Base-by-base conservation (phyloP, 2,113 vertebrate genomes). In the Xiphophorus maculatus region DNA sequence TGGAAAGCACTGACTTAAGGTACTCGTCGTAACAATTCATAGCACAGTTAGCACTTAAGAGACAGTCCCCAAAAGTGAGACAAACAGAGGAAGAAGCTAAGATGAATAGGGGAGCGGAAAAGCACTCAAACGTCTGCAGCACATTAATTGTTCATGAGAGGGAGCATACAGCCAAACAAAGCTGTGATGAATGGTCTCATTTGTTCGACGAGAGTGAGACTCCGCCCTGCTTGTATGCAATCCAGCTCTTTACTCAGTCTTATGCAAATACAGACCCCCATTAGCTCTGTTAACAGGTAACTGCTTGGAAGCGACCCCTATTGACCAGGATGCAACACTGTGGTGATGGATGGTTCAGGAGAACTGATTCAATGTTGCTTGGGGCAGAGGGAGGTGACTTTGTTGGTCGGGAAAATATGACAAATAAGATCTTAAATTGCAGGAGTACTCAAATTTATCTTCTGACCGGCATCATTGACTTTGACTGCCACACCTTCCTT, bases 131-230 rank as follows among this genome's bases (percentile, higher is more conserved):
- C 85, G 80, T 84, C 86, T 83, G 89, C 88, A 92, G 87, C 81
- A 84, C 90, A 93, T 94, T 94, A 90, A 94, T 93, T 94, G 94
- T 91, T 93, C 82, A 89, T 89, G 93, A 93, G 93, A 93, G 94
- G 93, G 81, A 84, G 89, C 87, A 88, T 76, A 81, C 75, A 84
- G 83, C 90, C 93, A 94, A 93, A 94, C 85, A 88, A 71, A 89
- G 90, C 44, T 27, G 87, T 95, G 94, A 95, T 93, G 93, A 95
- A 96, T 93, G 76, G 77, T 93, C 93, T 94, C 90, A 93, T 95
- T 95, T 95, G 92, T 94, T 88, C 82, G 69, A 86, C 71, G 76
- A 89, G 51, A 58, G 51, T 83, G 82, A 83, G 76, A 83, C 82
- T 74, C 85, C 84, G 63, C 88, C 91, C 82, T 71, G 72, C 84